These are phyloP conservation scores for Karalla daura DNA, from an alignment of 2,797 vertebrate genomes.

Conservation along the genomic window DNA sequence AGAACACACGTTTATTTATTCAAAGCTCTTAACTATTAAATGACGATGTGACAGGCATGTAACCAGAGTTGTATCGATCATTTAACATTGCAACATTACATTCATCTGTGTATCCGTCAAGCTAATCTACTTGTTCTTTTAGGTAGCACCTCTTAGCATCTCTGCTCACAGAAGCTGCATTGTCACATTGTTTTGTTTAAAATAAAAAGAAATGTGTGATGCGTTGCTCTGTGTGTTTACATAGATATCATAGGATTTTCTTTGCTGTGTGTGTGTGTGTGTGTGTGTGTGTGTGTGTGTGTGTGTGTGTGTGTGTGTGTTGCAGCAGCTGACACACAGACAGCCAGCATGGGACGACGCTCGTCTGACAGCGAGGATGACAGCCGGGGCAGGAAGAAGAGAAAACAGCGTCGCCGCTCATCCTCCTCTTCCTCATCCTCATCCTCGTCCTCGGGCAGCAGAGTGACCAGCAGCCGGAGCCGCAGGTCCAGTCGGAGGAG, in stretches of 20 bases:
- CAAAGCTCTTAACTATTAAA: no score
- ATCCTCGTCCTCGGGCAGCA: conserved; percentile 91
- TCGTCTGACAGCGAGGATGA: conserved; percentile 95
- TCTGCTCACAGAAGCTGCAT: not conserved
- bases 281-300: no score
- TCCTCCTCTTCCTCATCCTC: conserved; percentile 87
- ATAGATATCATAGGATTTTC: not conserved
- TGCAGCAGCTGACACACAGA: conserved; percentile 43
- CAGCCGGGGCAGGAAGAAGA: conserved; percentile 87
- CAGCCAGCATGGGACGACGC: conserved; percentile 87
- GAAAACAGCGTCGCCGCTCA: conserved; percentile 88
- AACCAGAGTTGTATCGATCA: not conserved
- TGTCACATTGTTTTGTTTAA: not conserved
- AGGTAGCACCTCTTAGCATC: not conserved
- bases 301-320: conserved; percentile 44
- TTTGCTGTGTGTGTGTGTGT: not conserved
- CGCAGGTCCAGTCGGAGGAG: conserved; percentile 86
- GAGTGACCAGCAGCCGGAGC: conserved; percentile 86
- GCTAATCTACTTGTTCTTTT: not conserved
- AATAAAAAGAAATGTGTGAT: not conserved
- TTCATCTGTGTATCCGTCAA: not conserved
- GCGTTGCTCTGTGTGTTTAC: not conserved
- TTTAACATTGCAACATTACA: not conserved
- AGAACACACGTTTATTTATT: not conserved
- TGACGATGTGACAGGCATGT: not conserved